Evolutionary conservation across 2,797 vertebrate species (phyloP), one percentile per base, ranked within the genome.

Genomic region (Apogon hyalosoma): DNA sequence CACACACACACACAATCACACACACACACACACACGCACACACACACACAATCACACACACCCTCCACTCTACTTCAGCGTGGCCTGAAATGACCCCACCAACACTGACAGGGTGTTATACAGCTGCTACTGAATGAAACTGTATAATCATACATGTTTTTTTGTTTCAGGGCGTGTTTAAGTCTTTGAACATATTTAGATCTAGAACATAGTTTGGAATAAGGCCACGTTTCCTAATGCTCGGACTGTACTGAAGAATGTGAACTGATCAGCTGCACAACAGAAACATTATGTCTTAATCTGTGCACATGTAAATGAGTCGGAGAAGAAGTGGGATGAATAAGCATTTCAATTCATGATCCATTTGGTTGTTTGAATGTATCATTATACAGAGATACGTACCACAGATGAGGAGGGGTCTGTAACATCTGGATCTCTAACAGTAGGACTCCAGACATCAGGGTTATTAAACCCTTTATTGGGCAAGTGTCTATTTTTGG

Each of bases 1-100:
- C 41, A 31, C 0, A 21, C 50, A 64, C 8, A 45, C n/a, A 21
- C 19, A 21, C 19, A 21, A 2, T 2, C 19, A 2, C 19, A 2
- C 19, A 21, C 19, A 21, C 19, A 21, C 19, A 21, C 19, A 21
- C 19, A 21, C 19, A 21, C 19, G 3, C 19, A 21, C 19, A 21
- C 19, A 21, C 19, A 21, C 19, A 21, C 19, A 21, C 58, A n/a
- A n/a, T n/a, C 41, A 31, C 0, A 21, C 50, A 64, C 8, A 45
- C n/a, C 33, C 16, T 57, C 38, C 0, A 2, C 24, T 52, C 55
- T 52, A 40, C 50, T 8, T 18, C 47, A 15, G 42, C 55, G 53
- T 60, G 55, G 5, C 75, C 75, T 73, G 58, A 69, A 16, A 6
- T 1, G 42, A 83, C 54, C 70, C 53, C 6, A 1, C 11, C n/a